These are phyloP conservation scores for Chiroxiphia lanceolata DNA, from an alignment of 2,797 vertebrate species.

Conservation along the genomic window DNA sequence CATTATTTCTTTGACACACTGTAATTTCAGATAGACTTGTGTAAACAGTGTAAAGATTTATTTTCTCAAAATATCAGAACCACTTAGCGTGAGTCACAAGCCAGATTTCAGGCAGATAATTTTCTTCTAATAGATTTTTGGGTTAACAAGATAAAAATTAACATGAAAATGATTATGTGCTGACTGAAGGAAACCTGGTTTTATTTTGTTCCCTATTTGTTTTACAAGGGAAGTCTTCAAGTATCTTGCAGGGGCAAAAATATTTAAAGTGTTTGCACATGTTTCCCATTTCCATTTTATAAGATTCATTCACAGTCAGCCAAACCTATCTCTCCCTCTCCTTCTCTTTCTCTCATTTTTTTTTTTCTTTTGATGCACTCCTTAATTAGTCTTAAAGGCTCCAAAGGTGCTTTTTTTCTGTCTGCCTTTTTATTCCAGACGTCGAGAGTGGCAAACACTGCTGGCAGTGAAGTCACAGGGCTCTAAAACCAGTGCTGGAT, in stretches of 20 bases:
- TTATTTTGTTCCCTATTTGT: slow-evolving; percentile 58
- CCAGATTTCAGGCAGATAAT: slow-evolving; percentile 72
- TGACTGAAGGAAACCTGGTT: slow-evolving; percentile 51
- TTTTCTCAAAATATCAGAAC: slow-evolving; percentile 71
- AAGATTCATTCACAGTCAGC: slow-evolving; percentile 64
- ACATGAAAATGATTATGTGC: slow-evolving; percentile 51
- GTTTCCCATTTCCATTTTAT: slow-evolving; percentile 71
- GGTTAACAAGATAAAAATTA: slow-evolving; percentile 53
- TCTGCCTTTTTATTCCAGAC: slow-evolving; percentile 27
- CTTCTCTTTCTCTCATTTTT: background rate
- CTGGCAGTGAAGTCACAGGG: slow-evolving; percentile 36
- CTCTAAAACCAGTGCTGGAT: slow-evolving; percentile 50
- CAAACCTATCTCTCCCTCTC: slow-evolving; percentile 38
- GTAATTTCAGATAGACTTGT: slow-evolving; percentile 66
- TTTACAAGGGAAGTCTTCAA: slow-evolving; percentile 62
- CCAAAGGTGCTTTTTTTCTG: background rate
- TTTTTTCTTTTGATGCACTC: slow-evolving; percentile 33
- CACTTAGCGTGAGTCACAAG: slow-evolving; percentile 71
- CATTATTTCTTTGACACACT: slow-evolving; percentile 66
- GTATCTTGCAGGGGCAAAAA: slow-evolving; percentile 43
- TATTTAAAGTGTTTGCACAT: slow-evolving; percentile 47
- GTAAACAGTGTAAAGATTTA: slow-evolving; percentile 70
- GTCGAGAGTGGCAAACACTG: background rate
- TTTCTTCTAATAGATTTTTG: slow-evolving; percentile 69
- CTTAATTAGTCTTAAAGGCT: slow-evolving; percentile 52